phyloP scores from a whole-genome alignment of 2,888 invertebrate species.

The Ditula angustiorana region DNA sequence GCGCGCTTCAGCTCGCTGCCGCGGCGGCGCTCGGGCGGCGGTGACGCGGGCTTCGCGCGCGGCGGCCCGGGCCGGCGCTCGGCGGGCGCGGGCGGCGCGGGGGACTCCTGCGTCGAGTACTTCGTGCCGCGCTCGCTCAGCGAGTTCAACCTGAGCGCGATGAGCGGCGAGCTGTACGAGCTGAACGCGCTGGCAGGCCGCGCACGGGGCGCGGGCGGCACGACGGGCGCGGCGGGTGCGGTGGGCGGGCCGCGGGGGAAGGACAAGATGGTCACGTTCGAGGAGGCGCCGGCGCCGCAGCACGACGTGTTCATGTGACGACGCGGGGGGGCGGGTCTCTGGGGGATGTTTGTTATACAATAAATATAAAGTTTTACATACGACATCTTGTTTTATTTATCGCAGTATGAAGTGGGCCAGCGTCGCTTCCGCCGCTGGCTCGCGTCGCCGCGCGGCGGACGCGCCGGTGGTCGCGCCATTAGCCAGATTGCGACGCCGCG shows the following conservation, averaged over 20 bases:
- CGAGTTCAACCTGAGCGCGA: slow-evolving; percentile 91
- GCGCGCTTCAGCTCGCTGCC: slow-evolving; percentile 86
- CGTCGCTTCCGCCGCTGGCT: too few relatives aligned
- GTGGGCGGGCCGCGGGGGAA: slow-evolving; percentile 78
- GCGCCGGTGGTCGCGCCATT: neutral
- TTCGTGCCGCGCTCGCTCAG: slow-evolving; percentile 94
- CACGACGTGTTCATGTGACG: slow-evolving; percentile 93
- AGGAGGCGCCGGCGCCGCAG: slow-evolving; percentile 87
- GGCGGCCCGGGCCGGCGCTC: slow-evolving; percentile 88
- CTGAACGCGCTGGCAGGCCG: slow-evolving; percentile 47
- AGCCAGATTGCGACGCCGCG: neutral
- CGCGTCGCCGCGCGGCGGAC: too few relatives aligned
- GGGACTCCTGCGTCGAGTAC: slow-evolving; percentile 90
- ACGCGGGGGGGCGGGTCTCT: slow-evolving; percentile 47
- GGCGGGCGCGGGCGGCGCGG: slow-evolving; percentile 80
- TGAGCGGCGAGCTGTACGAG: slow-evolving; percentile 70
- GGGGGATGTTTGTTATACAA: slow-evolving; percentile 70
- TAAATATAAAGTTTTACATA: slow-evolving; percentile 56
- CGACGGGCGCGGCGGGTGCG: slow-evolving; percentile 58
- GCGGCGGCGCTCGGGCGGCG: slow-evolving; percentile 70
- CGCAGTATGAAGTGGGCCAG: too few relatives aligned
- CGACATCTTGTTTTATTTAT: slow-evolving; percentile 16
- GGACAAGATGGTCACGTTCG: slow-evolving; percentile 93
- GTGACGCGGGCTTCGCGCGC: slow-evolving; percentile 86
- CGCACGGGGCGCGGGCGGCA: slow-evolving; percentile 52